Conservation (phyloP, 2,113 vertebrate species). For the Ameiurus melas region DNA sequence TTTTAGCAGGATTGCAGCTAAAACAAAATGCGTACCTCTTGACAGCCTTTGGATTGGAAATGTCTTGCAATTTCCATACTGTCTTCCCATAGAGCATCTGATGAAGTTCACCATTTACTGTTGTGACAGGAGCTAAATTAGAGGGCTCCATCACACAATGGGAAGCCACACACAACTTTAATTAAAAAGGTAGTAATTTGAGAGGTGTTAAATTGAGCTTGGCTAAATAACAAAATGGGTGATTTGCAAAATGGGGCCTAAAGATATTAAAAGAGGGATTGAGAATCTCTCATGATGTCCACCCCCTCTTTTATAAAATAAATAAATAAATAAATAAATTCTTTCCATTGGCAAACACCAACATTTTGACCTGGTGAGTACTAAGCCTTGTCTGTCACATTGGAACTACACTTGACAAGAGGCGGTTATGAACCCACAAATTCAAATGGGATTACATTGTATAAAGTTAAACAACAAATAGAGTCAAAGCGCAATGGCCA, state of each 20-base stretch:
- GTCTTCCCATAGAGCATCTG: constrained; percentile 40
- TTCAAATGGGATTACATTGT: neutral
- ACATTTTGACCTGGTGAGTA: neutral
- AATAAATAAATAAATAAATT: too few relatives aligned
- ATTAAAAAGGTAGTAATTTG: constrained; percentile 69
- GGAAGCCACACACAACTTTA: constrained; percentile 56
- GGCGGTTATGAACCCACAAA: neutral
- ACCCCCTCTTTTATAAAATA: too few relatives aligned
- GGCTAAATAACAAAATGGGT: constrained; percentile 53
- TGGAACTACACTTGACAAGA: neutral
- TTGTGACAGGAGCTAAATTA: constrained; percentile 62
- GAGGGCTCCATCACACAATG: constrained; percentile 53
- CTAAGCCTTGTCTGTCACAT: neutral
- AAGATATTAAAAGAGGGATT: constrained; percentile 4
- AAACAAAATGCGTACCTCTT: constrained; percentile 39
- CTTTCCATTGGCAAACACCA: neutral
- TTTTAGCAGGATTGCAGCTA: constrained; percentile 52
- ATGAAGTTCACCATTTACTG: constrained; percentile 59
- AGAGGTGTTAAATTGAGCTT: constrained; percentile 43
- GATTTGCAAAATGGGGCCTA: constrained; percentile 52
- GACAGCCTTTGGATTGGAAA: constrained; percentile 44
- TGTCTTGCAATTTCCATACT: constrained; percentile 32
- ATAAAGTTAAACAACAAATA: neutral
- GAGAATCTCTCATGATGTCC: neutral
- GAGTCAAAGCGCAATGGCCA: neutral